Percentiles rank a stretch among this genome's conserved stretches.
Evolutionary conservation across 2,797 vertebrate genomes (phyloP).

Genomic region (Macropus fuliginosus): DNA sequence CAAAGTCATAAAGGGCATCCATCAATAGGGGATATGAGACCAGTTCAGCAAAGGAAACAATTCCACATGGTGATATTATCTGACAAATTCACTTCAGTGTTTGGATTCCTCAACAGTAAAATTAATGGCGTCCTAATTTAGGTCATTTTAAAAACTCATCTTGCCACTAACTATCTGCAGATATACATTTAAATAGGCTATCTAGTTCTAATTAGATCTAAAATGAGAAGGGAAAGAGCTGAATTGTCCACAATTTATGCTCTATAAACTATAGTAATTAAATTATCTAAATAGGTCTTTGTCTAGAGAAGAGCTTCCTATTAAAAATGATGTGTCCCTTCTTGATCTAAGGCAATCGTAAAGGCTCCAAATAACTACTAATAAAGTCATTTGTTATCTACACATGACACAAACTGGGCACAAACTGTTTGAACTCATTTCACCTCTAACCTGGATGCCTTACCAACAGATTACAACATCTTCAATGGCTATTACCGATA

Average conservation of each 20-base stretch:
- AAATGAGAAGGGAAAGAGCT: conserved; percentile 51
- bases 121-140: conserved; percentile 43
- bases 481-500: conserved; percentile 45
- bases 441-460: not conserved
- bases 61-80: not conserved
- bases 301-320: conserved; percentile 45
- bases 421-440: conserved; percentile 49
- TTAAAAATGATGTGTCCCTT: conserved; percentile 20
- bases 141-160: conserved; percentile 25
- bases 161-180: conserved; percentile 48
- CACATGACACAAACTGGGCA: conserved; percentile 49
- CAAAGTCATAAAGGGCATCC: not conserved
- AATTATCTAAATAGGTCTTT: conserved; percentile 44
- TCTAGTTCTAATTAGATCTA: conserved; percentile 59
- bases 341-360: conserved; percentile 21
- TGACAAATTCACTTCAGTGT: conserved; percentile 9
- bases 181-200: conserved; percentile 54
- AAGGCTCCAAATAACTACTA: conserved; percentile 43
- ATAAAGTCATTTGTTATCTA: conserved; percentile 30
- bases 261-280: conserved; percentile 61
- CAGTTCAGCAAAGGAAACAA: conserved; percentile 16
- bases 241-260: conserved; percentile 59
- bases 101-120: conserved; percentile 52
- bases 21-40: not conserved
- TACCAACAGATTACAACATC: conserved; percentile 46